Base-by-base conservation (phyloP, 2,797 vertebrate species). In the Pseudochaenichthys georgianus region DNA sequence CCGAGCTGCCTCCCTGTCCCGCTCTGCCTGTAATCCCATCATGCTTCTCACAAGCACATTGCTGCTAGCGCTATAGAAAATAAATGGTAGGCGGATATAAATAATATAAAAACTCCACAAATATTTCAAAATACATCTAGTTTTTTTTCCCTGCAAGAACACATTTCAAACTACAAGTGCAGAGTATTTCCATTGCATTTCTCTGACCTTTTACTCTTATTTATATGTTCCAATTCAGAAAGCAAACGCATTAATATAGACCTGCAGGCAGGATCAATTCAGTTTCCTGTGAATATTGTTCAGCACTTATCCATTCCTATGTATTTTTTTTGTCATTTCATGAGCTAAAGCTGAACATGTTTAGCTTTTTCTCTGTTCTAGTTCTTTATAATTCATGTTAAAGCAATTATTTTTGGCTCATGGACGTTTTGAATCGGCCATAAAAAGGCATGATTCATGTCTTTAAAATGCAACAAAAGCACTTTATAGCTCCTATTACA, bases 171-270 rank as follows among this genome's bases (percentile, higher is more conserved):
- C 1, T 53, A 10, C 57, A 64, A 53, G 17, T 38, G 2, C 1
- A 15, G 9, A 38, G 17, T 59, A 45, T 55, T 54, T 43, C n/a
- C 31, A 11, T 46, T 23, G 9, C 7, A n/a, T 57, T 21, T 41
- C 48, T 55, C 31, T 42, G 31, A 53, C 31, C 42, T 28, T 28
- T 28, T 28, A 28, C 28, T 28, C 28, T 28, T 28, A 45, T 48
- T 64, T 17, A 38, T 21, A 65, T 55, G 28, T 21, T 53, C 11
- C 17, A 45, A 46, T 59, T 60, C 41, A 60, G 13, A 54, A 42
- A 64, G 55, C 47, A 66, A 64, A 64, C 12, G 42, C n/a, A 73
- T 42, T 13, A 46, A 21, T 16, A 48, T 47, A 28, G 61, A 65
- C 57, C 31, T 63, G 53, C 28, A 42, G 16, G 38, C 52, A 17